phyloP scores from a whole-genome alignment of 2,113 vertebrate genomes.

The Morone chrysops region DNA sequence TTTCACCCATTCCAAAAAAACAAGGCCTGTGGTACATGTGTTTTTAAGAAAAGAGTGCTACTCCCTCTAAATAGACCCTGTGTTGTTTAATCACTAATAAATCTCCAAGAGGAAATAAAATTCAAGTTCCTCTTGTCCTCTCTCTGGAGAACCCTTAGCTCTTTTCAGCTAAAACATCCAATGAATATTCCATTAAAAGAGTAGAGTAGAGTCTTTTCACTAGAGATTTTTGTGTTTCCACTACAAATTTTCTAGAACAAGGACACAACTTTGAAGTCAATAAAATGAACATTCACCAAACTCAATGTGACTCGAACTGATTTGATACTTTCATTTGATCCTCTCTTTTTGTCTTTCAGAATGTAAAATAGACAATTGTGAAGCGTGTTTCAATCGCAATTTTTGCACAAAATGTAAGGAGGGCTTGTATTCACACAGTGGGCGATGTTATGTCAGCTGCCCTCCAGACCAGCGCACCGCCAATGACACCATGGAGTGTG shows the following conservation, averaged over 20 bases:
- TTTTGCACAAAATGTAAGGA: conserved; percentile 99
- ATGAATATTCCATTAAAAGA: conserved; percentile 24
- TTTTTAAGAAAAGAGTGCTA: conserved; percentile 64
- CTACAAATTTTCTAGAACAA: background rate
- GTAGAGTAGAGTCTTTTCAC: background rate
- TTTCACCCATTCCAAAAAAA: conserved; percentile 42
- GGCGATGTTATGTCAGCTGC: conserved; percentile 92
- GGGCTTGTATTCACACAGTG: conserved; percentile 95
- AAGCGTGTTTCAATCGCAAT: conserved; percentile 97
- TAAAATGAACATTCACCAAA: background rate
- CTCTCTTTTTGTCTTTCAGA: conserved; percentile 83
- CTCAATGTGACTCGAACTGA: conserved; percentile 23
- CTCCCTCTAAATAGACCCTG: conserved; percentile 44
- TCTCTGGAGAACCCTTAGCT: conserved; percentile 20
- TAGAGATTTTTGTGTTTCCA: background rate
- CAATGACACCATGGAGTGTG: conserved; percentile 96
- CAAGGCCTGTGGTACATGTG: conserved; percentile 55
- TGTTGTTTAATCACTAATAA: conserved; percentile 66
- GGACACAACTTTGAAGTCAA: background rate
- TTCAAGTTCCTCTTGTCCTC: conserved; percentile 29
- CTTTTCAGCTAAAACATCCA: conserved; percentile 14
- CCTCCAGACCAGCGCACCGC: conserved; percentile 88
- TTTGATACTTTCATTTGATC: conserved; percentile 36
- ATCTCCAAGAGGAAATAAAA: conserved; percentile 61
- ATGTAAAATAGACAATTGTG: conserved; percentile 99